Evolutionary conservation across 2,113 vertebrate genomes (phyloP).

Genomic region (Columba livia): DNA sequence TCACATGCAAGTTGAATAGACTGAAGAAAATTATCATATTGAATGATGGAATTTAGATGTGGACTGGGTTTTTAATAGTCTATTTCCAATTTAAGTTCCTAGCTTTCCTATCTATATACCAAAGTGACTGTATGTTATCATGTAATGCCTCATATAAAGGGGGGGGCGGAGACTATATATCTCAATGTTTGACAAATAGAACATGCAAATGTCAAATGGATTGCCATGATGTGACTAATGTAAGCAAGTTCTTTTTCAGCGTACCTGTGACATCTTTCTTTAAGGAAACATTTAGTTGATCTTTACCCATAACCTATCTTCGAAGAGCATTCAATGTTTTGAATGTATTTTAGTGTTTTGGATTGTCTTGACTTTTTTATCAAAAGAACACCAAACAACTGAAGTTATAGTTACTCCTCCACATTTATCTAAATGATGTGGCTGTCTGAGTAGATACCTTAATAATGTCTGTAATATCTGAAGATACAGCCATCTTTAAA

Average conservation of each 20-base stretch:
- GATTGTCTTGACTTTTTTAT: not conserved
- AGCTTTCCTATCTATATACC: not conserved
- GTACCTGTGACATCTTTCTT: not conserved
- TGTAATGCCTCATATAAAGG: not conserved
- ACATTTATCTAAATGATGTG: not conserved
- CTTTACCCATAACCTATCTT: not conserved
- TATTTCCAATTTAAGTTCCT: not conserved
- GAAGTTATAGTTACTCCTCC: not conserved
- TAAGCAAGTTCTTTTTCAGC: not conserved
- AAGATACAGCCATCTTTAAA: not conserved
- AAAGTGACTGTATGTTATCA: not conserved
- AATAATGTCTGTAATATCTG: not conserved
- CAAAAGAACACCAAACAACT: not conserved
- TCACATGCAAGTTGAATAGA: not conserved
- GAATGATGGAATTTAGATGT: not conserved
- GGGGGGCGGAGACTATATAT: accelerated
- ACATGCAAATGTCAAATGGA: not conserved
- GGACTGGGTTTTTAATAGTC: not conserved
- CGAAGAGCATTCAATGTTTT: not conserved
- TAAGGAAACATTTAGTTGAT: not conserved
- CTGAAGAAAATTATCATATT: not conserved
- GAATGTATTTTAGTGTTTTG: not conserved
- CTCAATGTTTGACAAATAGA: not conserved
- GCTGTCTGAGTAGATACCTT: not conserved
- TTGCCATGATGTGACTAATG: not conserved